A percentile compares a stretch with the other conserved stretches of the same genome.
phyloP scores from a whole-genome alignment of 2,113 vertebrate species.

The Channa maculata region DNA sequence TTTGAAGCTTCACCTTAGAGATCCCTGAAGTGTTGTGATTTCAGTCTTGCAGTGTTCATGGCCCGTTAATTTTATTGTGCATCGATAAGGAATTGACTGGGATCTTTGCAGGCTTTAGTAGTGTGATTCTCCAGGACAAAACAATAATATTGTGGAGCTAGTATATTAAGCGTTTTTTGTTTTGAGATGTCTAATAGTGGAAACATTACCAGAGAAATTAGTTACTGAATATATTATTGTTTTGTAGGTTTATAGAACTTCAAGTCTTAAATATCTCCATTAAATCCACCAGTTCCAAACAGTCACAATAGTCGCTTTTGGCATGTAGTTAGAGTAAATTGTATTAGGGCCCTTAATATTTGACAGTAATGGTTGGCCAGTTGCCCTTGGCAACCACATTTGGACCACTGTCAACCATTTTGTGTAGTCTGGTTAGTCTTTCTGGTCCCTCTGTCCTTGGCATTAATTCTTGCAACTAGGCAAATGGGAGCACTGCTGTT shows the following conservation, averaged over 20 bases:
- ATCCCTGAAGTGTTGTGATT: slow-evolving; percentile 21
- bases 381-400: slow-evolving; percentile 20
- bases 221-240: neutral
- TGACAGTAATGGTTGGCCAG: slow-evolving; percentile 5
- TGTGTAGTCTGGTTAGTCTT: slow-evolving; percentile 25
- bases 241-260: neutral
- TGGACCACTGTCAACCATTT: slow-evolving; percentile 32
- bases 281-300: neutral
- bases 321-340: neutral
- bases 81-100: slow-evolving; percentile 18
- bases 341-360: slow-evolving; percentile 3
- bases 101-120: slow-evolving; percentile 3
- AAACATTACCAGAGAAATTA: neutral
- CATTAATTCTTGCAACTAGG: neutral
- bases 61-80: slow-evolving; percentile 17
- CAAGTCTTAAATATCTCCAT: neutral
- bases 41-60: neutral
- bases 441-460: neutral
- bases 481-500: neutral
- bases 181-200: neutral
- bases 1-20: slow-evolving; percentile 37
- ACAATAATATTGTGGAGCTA: neutral
- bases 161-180: slow-evolving; percentile 13
- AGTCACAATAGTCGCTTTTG: slow-evolving; percentile 2
- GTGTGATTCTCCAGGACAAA: slow-evolving; percentile 23